These are phyloP conservation scores for Lamellibrachia columna DNA, from an alignment of 2,888 invertebrate genomes.

Conservation along the genomic window DNA sequence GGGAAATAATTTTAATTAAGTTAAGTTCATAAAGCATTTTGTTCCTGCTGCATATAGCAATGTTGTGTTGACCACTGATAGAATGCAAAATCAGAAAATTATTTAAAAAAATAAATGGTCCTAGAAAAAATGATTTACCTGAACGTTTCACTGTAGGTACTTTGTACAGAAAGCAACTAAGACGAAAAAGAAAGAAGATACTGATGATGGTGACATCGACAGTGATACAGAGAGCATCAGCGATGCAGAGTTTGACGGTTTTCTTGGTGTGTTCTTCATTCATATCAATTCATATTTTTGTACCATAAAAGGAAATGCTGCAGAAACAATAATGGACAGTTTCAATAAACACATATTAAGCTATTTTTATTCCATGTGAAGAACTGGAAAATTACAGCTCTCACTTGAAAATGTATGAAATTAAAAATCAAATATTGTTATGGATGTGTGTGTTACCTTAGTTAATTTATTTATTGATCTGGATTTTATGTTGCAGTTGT, in stretches of 20 bases:
- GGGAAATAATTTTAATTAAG: no score
- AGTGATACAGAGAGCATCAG: conserved; percentile 79
- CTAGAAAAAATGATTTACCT: no score
- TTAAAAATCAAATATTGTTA: no score
- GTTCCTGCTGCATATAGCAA: no score
- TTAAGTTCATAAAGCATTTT: no score
- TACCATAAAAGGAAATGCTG: neutral
- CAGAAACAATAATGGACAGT: neutral
- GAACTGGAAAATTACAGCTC: no score
- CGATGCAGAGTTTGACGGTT: conserved; percentile 80
- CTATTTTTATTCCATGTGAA: no score
- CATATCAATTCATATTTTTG: neutral
- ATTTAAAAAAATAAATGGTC: neutral
- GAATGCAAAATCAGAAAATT: neutral
- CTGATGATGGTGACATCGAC: conserved; percentile 64
- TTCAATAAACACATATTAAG: no score
- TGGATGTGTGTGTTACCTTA: no score
- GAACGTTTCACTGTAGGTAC: conserved; percentile 49
- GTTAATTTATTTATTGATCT: neutral
- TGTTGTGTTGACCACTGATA: neutral
- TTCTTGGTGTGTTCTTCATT: conserved; percentile 65
- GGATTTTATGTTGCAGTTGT: conserved; percentile 11
- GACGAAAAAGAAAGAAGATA: conserved; percentile 40
- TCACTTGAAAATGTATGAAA: no score
- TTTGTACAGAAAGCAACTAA: conserved; percentile 61